These are phyloP conservation scores for Isichthys henryi DNA, from an alignment of 2,113 vertebrate species.

Conservation along the genomic window DNA sequence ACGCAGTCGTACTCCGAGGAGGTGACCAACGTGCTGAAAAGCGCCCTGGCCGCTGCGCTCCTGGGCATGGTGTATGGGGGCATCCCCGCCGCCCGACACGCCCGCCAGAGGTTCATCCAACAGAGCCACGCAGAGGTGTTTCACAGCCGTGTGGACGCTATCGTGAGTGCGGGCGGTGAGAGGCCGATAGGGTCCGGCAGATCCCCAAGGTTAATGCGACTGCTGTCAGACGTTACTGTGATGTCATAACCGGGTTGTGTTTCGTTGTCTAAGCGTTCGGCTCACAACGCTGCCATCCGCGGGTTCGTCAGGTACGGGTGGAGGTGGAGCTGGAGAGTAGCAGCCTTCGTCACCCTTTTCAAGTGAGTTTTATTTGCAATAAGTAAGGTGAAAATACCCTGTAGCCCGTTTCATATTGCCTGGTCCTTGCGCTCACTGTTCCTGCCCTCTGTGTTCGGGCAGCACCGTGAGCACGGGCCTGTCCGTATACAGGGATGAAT, in stretches of 20 bases:
- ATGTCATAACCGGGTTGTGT: not conserved
- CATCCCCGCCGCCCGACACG: conserved; percentile 72
- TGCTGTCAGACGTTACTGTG: not conserved
- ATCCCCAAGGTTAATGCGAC: not conserved
- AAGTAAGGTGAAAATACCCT: not conserved
- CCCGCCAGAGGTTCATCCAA: conserved; percentile 69
- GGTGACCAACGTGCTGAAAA: conserved; percentile 57
- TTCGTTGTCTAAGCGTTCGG: conserved; percentile 61
- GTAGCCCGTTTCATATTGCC: not conserved
- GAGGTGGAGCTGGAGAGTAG: conserved; percentile 91
- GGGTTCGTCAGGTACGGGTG: conserved; percentile 86
- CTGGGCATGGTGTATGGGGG: conserved; percentile 78
- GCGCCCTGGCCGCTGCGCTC: conserved; percentile 52
- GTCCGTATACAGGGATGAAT: conserved; percentile 70
- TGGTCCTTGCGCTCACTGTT: not conserved
- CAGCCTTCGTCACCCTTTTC: conserved; percentile 73
- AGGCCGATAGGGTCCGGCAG: not conserved
- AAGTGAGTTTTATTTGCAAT: conserved; percentile 66
- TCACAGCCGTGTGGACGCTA: conserved; percentile 70
- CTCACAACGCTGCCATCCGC: conserved; percentile 74
- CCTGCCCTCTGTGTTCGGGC: conserved; percentile 4
- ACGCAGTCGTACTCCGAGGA: conserved; percentile 63
- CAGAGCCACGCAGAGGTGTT: conserved; percentile 75
- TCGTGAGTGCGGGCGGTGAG: conserved; percentile 59
- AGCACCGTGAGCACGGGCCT: conserved; percentile 73